Evolutionary conservation across 2,113 vertebrate genomes (phyloP), one percentile per base, ranked within the genome.

Genomic region (Myotis brandtii): DNA sequence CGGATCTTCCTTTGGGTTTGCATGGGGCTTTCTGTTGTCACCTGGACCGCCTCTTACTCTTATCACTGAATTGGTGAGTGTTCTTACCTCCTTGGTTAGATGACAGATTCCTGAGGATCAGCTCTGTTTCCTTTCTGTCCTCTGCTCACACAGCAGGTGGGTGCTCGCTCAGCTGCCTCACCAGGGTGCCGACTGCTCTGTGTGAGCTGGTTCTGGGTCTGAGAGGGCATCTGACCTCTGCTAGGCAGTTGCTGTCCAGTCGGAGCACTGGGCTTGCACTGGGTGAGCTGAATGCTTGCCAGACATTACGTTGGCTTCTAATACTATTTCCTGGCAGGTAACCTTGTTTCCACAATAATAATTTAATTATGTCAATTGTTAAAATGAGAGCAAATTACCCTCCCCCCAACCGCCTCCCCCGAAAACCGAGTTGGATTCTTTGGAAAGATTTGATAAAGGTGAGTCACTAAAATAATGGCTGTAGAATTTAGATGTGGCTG

Each of bases 361-460:
- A 70, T 56, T 88, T 80, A 91, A 82, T 59, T 72, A 54, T 25
- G 37, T 54, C 52, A 89, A 66, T 46, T 67, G 64, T 77, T 46
- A 9, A 87, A 93, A 43, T 89, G 72, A 95, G 54, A 92, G 27
- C 17, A 86, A 9, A 67, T 23, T 82, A 32, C 64, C 77, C n/a
- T 1, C 0, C 5, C 7, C 2, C 32, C 16, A 3, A 10, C 46
- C 2, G 46, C 46, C 46, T 46, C 2, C 9, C 6, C 18, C 27
- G 32, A 72, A 94, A 94, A 79, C 54, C 52, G 52, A 81, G 25
- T 84, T 95, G 90, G 75, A 46, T 66, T 89, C 76, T 92, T 89
- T 92, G 84, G 88, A 56, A 94, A 83, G 54, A 92, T 81, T 92
- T 93, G 50, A 17, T 92, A 30, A 86, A 92, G 96, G 95, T 90